phyloP scores from a whole-genome alignment of 2,888 invertebrate genomes.

The Eupithecia centaureata region DNA sequence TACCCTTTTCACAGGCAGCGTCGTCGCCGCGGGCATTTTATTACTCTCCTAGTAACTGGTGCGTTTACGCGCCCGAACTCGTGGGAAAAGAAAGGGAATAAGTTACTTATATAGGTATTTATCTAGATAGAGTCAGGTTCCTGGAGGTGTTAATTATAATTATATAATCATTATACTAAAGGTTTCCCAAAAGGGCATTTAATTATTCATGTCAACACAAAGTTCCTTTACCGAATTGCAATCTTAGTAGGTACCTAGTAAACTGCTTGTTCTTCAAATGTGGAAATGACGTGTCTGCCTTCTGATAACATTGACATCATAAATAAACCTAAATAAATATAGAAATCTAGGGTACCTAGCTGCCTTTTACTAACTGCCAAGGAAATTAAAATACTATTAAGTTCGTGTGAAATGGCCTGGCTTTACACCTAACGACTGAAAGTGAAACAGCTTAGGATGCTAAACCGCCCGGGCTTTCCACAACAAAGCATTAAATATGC shows the following conservation, averaged over 20 bases:
- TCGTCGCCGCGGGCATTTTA: constrained; percentile 27
- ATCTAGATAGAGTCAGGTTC: too few relatives aligned
- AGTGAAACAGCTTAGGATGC: constrained; percentile 9
- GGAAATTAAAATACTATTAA: not conserved
- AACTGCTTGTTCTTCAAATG: not conserved
- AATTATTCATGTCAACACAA: not conserved
- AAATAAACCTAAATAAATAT: not conserved
- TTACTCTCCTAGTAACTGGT: constrained; percentile 25
- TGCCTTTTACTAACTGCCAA: not conserved
- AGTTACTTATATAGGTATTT: too few relatives aligned
- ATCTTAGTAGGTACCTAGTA: too few relatives aligned
- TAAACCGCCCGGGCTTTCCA: constrained; percentile 11
- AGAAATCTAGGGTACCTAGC: not conserved
- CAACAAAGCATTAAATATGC: constrained; percentile 32
- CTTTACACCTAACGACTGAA: constrained; percentile 1
- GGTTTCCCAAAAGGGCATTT: too few relatives aligned
- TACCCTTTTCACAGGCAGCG: constrained; percentile 31
- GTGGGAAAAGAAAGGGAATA: not conserved
- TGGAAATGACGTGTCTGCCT: not conserved
- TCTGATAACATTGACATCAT: not conserved
- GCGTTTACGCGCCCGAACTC: constrained; percentile 11
- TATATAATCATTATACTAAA: not conserved
- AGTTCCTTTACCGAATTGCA: not conserved
- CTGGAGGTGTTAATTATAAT: not conserved
- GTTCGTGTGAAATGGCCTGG: constrained; percentile 4